These are phyloP conservation scores for Drosophila takahashii DNA, from an alignment of 1,140 invertebrate genomes.

Conservation along the genomic window DNA sequence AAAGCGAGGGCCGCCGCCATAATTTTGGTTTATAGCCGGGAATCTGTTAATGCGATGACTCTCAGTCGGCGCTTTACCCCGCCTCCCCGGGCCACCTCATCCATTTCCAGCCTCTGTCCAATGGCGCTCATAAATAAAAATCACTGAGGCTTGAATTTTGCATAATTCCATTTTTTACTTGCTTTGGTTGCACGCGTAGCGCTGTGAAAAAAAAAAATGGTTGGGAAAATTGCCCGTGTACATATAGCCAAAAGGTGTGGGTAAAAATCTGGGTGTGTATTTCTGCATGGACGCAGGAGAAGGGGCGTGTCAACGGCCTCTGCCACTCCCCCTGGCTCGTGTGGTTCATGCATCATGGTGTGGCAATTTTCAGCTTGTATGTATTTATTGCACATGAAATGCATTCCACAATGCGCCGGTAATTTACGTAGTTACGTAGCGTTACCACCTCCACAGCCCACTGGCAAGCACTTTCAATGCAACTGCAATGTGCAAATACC, in stretches of 20 bases:
- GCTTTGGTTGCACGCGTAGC: constrained; percentile 38
- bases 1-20: constrained; percentile 57
- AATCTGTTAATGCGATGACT: constrained; percentile 78
- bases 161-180: constrained; percentile 53
- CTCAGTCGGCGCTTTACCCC: constrained; percentile 20
- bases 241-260: constrained; percentile 15
- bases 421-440: constrained; percentile 30
- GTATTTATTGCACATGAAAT: constrained; percentile 65
- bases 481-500: constrained; percentile 11
- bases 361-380: constrained; percentile 49
- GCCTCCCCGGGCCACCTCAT: neutral
- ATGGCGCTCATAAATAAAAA: constrained; percentile 76
- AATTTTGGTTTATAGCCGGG: constrained; percentile 76
- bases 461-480: constrained; percentile 11
- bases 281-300: neutral
- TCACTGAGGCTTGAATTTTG: constrained; percentile 79
- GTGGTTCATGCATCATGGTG: constrained; percentile 29
- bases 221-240: constrained; percentile 60
- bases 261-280: constrained; percentile 11
- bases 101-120: constrained; percentile 23
- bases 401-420: constrained; percentile 55
- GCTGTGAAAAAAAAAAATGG: constrained; percentile 40
- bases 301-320: constrained; percentile 31
- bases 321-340: neutral
- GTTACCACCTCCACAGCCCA: neutral